Evolutionary conservation across 1,140 invertebrate genomes (phyloP).

Genomic region (Megathymus violae): DNA sequence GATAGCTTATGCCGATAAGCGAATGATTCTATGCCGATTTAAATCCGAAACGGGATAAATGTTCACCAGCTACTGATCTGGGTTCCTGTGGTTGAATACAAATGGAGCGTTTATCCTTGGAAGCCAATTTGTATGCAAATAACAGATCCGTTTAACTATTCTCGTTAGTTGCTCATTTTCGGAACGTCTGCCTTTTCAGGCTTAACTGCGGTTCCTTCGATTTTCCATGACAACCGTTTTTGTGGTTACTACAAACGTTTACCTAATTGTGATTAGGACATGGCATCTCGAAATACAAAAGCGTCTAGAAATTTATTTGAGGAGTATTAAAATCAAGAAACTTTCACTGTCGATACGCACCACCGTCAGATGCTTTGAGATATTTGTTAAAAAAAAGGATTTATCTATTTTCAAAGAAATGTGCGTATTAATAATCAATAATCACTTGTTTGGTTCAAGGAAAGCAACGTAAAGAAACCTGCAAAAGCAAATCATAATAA

Average conservation of each 20-base stretch:
- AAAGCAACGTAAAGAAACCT: too few relatives aligned
- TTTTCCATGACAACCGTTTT: constrained; percentile 6
- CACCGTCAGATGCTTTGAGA: too few relatives aligned
- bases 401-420: too few relatives aligned
- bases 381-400: too few relatives aligned
- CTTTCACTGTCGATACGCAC: too few relatives aligned
- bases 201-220: constrained; percentile 36
- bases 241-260: constrained; percentile 1
- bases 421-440: too few relatives aligned
- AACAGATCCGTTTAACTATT: constrained; percentile 80
- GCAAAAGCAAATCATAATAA: too few relatives aligned
- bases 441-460: too few relatives aligned
- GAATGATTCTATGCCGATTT: constrained; percentile 64
- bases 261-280: background rate
- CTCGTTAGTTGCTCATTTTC: constrained; percentile 83
- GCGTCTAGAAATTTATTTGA: too few relatives aligned
- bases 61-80: constrained; percentile 69
- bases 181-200: constrained; percentile 69
- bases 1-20: constrained; percentile 48
- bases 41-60: constrained; percentile 79
- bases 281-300: too few relatives aligned
- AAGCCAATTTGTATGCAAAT: constrained; percentile 83
- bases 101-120: constrained; percentile 80
- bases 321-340: too few relatives aligned
- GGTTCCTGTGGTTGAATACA: constrained; percentile 79